phyloP scores from a whole-genome alignment of 2,113 vertebrate genomes.

The Seriola aureovittata region DNA sequence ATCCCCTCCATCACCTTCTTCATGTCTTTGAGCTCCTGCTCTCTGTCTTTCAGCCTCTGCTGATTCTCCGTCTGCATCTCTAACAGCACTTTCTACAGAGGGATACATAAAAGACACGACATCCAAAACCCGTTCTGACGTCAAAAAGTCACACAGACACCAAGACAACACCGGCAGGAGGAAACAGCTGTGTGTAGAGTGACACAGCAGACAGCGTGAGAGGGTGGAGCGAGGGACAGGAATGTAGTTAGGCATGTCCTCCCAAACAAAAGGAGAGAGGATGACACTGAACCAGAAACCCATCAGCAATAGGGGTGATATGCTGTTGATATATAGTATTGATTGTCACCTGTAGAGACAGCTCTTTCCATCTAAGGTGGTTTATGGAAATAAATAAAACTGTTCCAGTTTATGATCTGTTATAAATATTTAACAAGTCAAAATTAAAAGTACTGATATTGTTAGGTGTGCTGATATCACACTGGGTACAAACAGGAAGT shows the following conservation, averaged over 20 bases:
- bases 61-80: constrained; percentile 77
- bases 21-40: constrained; percentile 84
- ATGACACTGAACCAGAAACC: constrained; percentile 26
- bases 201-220: background rate
- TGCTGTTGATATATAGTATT: background rate
- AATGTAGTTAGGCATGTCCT: constrained; percentile 79
- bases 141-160: background rate
- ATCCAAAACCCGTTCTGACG: background rate
- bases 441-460: too few relatives aligned
- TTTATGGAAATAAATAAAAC: too few relatives aligned
- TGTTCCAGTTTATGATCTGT: too few relatives aligned
- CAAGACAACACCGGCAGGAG: background rate
- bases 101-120: background rate
- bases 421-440: too few relatives aligned
- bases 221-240: constrained; percentile 58
- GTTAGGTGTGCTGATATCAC: too few relatives aligned
- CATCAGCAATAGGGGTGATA: background rate
- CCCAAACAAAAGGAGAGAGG: constrained; percentile 34
- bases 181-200: background rate
- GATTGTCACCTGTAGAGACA: too few relatives aligned
- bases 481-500: too few relatives aligned
- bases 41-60: constrained; percentile 79
- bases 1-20: constrained; percentile 81
- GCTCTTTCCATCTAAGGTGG: background rate
- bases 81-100: constrained; percentile 75